Percentiles rank a stretch among this genome's conserved stretches.
phyloP scores from a whole-genome alignment of 2,888 invertebrate genomes.

The Griposia aprilina region DNA sequence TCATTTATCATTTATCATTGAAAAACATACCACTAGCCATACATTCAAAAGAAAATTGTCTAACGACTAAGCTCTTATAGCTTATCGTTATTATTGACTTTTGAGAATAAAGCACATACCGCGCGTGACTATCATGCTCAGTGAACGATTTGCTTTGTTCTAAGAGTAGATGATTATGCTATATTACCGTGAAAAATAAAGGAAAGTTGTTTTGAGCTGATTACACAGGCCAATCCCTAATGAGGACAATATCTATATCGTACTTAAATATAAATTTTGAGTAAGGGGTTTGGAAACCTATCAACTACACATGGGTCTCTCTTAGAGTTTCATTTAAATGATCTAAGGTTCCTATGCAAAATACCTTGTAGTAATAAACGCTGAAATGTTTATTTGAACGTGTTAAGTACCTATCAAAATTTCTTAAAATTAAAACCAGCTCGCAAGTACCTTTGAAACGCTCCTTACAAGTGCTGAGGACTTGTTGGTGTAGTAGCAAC shows the following conservation, averaged over 20 bases:
- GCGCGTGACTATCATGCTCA: slow-evolving; percentile 19
- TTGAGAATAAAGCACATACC: slow-evolving; percentile 3
- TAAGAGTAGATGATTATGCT: background rate
- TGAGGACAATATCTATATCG: too few relatives aligned
- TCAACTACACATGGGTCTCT: background rate
- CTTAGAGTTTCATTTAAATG: background rate
- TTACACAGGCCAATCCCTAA: background rate
- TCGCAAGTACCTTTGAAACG: background rate
- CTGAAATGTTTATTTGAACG: too few relatives aligned
- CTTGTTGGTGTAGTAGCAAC: background rate
- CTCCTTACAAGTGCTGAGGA: background rate
- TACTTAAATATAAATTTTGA: background rate
- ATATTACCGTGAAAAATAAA: background rate
- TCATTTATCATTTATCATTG: too few relatives aligned
- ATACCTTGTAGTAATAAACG: too few relatives aligned
- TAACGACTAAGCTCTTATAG: background rate
- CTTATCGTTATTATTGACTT: background rate
- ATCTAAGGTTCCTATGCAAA: background rate
- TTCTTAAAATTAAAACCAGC: background rate
- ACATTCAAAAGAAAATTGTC: background rate
- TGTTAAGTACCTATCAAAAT: too few relatives aligned
- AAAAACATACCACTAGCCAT: too few relatives aligned
- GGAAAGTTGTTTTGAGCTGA: background rate
- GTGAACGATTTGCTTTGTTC: slow-evolving; percentile 18
- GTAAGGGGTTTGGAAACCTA: background rate